Base-by-base conservation (phyloP, 1,140 invertebrate species). In the Frieseomelitta varia region DNA sequence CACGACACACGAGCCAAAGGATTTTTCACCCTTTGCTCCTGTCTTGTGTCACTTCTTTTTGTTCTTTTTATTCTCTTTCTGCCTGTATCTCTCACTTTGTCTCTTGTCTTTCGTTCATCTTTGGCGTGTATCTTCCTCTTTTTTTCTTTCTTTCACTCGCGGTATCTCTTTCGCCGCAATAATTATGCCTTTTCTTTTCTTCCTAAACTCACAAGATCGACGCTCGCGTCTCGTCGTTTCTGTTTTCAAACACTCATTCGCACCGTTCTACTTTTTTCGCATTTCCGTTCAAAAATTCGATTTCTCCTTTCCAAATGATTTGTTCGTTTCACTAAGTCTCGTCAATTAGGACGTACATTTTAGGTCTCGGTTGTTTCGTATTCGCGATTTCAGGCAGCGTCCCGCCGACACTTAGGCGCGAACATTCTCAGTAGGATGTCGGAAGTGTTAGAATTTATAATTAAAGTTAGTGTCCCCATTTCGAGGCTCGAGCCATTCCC, bases 1-100 rank as follows among this genome's bases (percentile, higher is more conserved):
- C 84, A 82, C 89, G 91, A 83, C 90, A 89, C 89, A 90, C 90
- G 90, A 89, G 86, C 17, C 11, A 92, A 80, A 91, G 91, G 91
- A 86, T 85, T 65, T 85, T 19, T 11, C 30, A 71, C 47, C 83
- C 79, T 79, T 86, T 88, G 82, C 83, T 86, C 67, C 65, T 24
- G 34, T 47, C 39, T 6, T 78, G 85, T 84, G 87, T 27, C 78
- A 39, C 56, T 73, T 56, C 65, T 68, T 63, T 80, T 78, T 19
- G 30, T 39, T 24, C 19, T 47, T 21, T 27, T 47, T 12, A 19
- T 19, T 27, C 3, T 47, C 67, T 55, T 81, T 85, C 21, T 56
- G 27, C 81, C n/a, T 63, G 19, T 75, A 55, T 85, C 58, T 68
- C 21, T 78, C n/a, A 8, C 39, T 30, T 24, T 47, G 39, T 47